Evolutionary conservation across 2,113 vertebrate genomes (phyloP), one percentile per base, ranked within the genome.

Genomic region (Hippolais icterina): DNA sequence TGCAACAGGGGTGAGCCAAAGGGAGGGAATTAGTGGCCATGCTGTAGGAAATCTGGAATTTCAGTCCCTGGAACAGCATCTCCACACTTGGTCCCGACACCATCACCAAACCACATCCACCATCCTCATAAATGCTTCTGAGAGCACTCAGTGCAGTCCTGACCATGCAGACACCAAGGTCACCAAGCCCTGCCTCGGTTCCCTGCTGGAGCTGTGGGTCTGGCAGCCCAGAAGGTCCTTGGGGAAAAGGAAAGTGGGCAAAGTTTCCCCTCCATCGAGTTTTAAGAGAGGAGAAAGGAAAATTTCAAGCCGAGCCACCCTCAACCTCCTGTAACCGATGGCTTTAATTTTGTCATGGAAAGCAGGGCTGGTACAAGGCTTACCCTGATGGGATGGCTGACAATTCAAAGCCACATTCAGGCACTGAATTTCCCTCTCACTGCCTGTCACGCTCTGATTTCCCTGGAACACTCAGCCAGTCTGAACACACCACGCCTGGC

Each of bases 121-220:
- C 41, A n/a, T 5, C 31, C 46, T 24, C 22, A 17, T 1, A 39
- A 57, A 33, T 1, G 23, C 63, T 61, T 59, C 37, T 17, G 63
- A 66, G 54, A 54, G 25, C 46, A 8, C 24, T 44, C 4, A 2
- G 20, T 11, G 25, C 2, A 3, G 44, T 11, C 60, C 47, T 41
- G 24, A 20, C 13, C 23, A 44, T 1, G 5, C 0, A 0, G 28
- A 8, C 70, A 18, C 1, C 0, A 50, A 49, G 52, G 71, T 22
- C 10, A 47, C 52, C 1, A 21, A 41, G 41, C 5, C 53, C 75
- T 22, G 5, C 42, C 31, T 12, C 2, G 56, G 54, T 10, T 75
- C 44, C 29, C 19, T 15, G 27, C 39, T 33, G 1, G 33, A 60
- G 84, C 44, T 35, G 33, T 8, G 37, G 3, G 3, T 27, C 16